Evolutionary conservation across 2,797 vertebrate genomes (phyloP).

Genomic region (Lacerta bilineata): DNA sequence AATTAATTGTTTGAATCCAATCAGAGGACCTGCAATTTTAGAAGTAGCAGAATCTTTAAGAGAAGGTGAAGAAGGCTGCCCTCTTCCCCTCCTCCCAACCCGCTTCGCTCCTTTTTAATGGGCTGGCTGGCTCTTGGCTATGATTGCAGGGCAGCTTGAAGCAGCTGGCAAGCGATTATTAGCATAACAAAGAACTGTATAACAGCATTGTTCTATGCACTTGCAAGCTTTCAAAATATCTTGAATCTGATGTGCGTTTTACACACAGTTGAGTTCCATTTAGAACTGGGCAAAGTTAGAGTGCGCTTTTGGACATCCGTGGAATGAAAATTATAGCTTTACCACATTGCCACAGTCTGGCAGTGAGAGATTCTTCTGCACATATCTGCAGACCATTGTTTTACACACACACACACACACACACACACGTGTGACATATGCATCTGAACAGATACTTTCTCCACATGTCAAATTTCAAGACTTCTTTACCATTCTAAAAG

Average conservation of each 20-base stretch:
- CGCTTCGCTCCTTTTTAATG: conserved; percentile 69
- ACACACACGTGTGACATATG: background rate
- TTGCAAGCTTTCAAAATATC: conserved; percentile 68
- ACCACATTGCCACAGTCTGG: background rate
- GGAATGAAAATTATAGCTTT: conserved; percentile 19
- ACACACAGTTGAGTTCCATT: conserved; percentile 53
- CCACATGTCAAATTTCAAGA: background rate
- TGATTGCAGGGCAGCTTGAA: conserved; percentile 76
- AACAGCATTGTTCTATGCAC: conserved; percentile 66
- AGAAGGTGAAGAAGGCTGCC: conserved; percentile 42
- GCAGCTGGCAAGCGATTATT: conserved; percentile 81
- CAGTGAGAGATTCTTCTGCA: background rate
- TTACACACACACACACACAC: background rate
- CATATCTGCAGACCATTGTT: conserved; percentile 11
- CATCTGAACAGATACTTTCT: background rate
- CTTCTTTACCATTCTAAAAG: conserved; percentile 2
- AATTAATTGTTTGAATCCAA: background rate
- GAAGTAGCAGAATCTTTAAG: conserved; percentile 56
- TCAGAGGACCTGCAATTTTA: conserved; percentile 1
- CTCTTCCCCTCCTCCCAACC: conserved; percentile 26
- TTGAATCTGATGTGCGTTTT: conserved; percentile 54
- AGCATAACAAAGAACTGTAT: conserved; percentile 83
- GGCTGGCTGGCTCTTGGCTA: conserved; percentile 66
- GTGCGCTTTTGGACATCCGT: conserved; percentile 8
- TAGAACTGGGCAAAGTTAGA: conserved; percentile 12